phyloP scores from a whole-genome alignment of 2,888 invertebrate genomes.

The Folsomia candida region DNA sequence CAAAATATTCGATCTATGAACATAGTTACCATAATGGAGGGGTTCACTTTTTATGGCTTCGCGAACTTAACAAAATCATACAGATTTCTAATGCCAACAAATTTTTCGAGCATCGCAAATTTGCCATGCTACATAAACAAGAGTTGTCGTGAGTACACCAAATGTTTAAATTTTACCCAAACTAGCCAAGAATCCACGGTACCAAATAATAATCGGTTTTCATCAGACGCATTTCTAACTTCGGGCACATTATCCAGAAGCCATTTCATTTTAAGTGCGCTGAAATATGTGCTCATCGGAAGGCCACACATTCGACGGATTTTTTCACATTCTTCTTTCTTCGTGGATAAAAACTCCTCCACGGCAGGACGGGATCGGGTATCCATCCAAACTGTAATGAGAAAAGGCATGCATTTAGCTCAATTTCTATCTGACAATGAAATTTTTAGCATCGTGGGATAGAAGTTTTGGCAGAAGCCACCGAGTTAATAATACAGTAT shows the following conservation, averaged over 20 bases:
- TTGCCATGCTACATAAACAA: too few species aligned
- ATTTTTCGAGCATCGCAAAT: too few species aligned
- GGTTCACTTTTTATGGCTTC: too few species aligned
- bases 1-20: too few species aligned
- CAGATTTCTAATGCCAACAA: too few species aligned
- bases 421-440: too few species aligned
- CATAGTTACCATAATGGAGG: too few species aligned
- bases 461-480: too few species aligned
- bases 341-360: constrained; percentile 75
- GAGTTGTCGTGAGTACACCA: too few species aligned
- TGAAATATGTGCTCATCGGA: constrained; percentile 88
- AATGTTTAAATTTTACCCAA: too few species aligned
- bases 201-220: constrained; percentile 68
- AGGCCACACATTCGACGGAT: constrained; percentile 73
- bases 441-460: too few species aligned
- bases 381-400: constrained; percentile 85
- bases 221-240: constrained; percentile 72
- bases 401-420: neutral
- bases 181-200: constrained; percentile 9
- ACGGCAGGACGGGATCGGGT: constrained; percentile 85
- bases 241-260: constrained; percentile 80
- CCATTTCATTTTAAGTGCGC: constrained; percentile 89
- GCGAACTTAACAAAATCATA: too few species aligned
- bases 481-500: neutral
- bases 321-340: constrained; percentile 64